A percentile compares a stretch with the other conserved stretches of the same genome.
phyloP scores from a whole-genome alignment of 2,797 vertebrate genomes.

The Luscinia luscinia region DNA sequence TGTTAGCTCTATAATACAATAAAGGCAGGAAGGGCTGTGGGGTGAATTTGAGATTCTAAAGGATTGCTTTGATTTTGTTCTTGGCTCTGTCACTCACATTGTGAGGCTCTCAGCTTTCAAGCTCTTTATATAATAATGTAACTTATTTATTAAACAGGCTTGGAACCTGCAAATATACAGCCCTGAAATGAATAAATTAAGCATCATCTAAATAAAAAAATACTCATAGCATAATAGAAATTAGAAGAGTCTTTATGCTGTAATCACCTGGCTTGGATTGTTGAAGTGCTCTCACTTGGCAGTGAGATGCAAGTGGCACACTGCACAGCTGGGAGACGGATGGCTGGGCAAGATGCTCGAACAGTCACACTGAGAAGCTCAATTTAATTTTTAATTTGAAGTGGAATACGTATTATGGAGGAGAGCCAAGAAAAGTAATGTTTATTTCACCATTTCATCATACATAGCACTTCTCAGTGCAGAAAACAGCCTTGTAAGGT shows the following conservation, averaged over 20 bases:
- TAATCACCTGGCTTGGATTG: constrained; percentile 3
- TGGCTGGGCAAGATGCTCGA: constrained; percentile 10
- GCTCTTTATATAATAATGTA: background rate
- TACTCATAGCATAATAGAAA: background rate
- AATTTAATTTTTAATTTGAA: constrained; percentile 48
- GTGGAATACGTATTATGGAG: background rate
- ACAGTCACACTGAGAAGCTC: background rate
- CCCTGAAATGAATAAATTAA: background rate
- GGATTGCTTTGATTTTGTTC: background rate
- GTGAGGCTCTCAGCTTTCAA: background rate
- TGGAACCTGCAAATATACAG: background rate
- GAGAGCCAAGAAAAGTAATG: constrained; percentile 21
- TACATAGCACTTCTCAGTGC: background rate
- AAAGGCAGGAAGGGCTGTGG: background rate
- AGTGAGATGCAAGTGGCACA: background rate
- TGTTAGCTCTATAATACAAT: background rate
- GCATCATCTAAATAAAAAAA: background rate
- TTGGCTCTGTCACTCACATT: background rate
- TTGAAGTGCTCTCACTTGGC: constrained; percentile 1
- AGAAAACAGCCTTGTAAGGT: background rate
- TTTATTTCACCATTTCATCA: constrained; percentile 52
- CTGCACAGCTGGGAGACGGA: constrained; percentile 4
- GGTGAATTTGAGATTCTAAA: background rate
- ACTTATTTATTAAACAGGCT: background rate
- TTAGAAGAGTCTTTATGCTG: background rate